Evolutionary conservation across 2,113 vertebrate species (phyloP).

Genomic region (Ochotona princeps): DNA sequence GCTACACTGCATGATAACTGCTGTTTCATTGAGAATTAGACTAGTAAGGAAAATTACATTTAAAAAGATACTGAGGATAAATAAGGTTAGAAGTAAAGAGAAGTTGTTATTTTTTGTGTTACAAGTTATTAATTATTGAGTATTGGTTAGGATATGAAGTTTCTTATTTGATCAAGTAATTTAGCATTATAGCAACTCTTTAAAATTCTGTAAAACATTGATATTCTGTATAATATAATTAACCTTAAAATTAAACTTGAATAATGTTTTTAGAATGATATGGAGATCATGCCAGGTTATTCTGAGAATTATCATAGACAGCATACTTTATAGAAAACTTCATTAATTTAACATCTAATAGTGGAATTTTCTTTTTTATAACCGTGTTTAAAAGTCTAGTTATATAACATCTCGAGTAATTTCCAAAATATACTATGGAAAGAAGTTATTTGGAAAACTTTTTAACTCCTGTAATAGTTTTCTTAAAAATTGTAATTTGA

Average conservation of each 20-base stretch:
- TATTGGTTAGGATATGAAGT: neutral
- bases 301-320: neutral
- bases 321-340: neutral
- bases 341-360: conserved; percentile 9
- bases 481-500: conserved; percentile 26
- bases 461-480: neutral
- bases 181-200: neutral
- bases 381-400: neutral
- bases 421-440: conserved; percentile 13
- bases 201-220: neutral
- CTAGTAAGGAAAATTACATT: neutral
- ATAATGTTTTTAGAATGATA: conserved; percentile 9
- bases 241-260: conserved; percentile 33
- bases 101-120: conserved; percentile 3
- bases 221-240: neutral
- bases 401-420: conserved; percentile 16
- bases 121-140: neutral
- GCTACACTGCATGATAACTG: neutral
- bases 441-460: conserved; percentile 37
- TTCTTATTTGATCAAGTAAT: neutral
- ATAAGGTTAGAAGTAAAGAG: neutral
- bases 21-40: conserved; percentile 4
- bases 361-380: conserved; percentile 31
- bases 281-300: neutral
- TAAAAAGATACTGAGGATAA: conserved; percentile 16